These are phyloP conservation scores for Mesoligia furuncula DNA, from an alignment of 2,888 invertebrate species.

Conservation along the genomic window DNA sequence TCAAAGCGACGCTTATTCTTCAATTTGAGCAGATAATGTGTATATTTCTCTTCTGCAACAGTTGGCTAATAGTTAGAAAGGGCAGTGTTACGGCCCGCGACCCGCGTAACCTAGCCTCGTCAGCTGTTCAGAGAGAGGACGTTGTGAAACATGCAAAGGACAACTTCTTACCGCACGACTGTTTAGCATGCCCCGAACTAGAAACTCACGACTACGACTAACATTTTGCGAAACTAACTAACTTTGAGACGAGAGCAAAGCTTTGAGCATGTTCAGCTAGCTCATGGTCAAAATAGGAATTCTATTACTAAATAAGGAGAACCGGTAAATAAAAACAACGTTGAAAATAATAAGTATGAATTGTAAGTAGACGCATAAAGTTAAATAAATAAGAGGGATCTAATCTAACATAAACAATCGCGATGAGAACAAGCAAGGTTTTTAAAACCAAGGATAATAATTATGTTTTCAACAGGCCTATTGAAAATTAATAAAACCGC, in stretches of 20 bases:
- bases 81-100: slow-evolving; percentile 73
- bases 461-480: slow-evolving; percentile 15
- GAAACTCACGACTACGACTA: slow-evolving; percentile 57
- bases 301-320: not conserved
- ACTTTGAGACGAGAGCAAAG: slow-evolving; percentile 8
- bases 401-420: slow-evolving; percentile 28
- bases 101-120: slow-evolving; percentile 71
- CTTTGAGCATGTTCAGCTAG: slow-evolving; percentile 8
- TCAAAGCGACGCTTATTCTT: slow-evolving; percentile 45
- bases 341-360: slow-evolving; percentile 6
- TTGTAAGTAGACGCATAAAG: not conserved
- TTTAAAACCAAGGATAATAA: not conserved
- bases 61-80: slow-evolving; percentile 73
- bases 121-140: slow-evolving; percentile 76
- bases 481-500: slow-evolving; percentile 44
- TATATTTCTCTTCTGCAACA: slow-evolving; percentile 42
- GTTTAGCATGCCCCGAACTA: slow-evolving; percentile 52
- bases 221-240: slow-evolving; percentile 56
- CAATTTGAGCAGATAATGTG: slow-evolving; percentile 49
- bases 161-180: slow-evolving; percentile 58
- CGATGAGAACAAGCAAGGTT: slow-evolving; percentile 19
- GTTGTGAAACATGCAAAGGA: slow-evolving; percentile 70
- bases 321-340: not conserved
- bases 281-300: slow-evolving; percentile 7
- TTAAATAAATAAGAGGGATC: slow-evolving; percentile 25